phyloP scores from a whole-genome alignment of 1,140 invertebrate species.

The Rhynchophorus ferrugineus region DNA sequence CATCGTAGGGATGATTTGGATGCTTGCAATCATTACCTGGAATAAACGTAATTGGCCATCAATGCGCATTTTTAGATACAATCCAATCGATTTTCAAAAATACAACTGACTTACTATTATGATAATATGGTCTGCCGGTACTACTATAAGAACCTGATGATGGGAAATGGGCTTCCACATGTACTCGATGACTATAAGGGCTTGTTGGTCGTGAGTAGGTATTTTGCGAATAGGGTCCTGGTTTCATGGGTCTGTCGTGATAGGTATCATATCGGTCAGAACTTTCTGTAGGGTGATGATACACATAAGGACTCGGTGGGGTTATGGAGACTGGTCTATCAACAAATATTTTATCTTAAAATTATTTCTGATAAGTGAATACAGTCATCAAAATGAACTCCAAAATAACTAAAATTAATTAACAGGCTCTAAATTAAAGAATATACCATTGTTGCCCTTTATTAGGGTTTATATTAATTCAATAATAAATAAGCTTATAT shows the following conservation, averaged over 20 bases:
- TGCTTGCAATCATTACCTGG: constrained; percentile 18
- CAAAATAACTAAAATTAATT: too few species aligned
- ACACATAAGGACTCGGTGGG: constrained; percentile 15
- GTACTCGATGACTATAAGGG: constrained; percentile 28
- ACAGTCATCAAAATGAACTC: too few species aligned
- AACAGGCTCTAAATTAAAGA: too few species aligned
- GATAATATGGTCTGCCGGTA: constrained; percentile 10
- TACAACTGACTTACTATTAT: constrained; percentile 9
- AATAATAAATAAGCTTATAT: too few species aligned
- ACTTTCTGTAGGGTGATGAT: constrained; percentile 12
- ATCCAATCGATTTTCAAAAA: too few species aligned
- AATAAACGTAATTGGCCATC: constrained; percentile 19
- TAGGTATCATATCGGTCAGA: constrained; percentile 19
- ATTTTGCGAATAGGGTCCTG: constrained; percentile 7
- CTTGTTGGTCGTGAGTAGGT: constrained; percentile 22
- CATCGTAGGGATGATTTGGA: constrained; percentile 27
- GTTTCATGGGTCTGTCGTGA: constrained; percentile 9
- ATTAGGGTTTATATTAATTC: too few species aligned
- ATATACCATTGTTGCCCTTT: too few species aligned
- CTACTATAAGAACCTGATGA: constrained; percentile 7
- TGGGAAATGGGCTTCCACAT: constrained; percentile 11
- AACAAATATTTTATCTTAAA: neutral
- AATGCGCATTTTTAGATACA: constrained; percentile 27
- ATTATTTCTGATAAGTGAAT: too few species aligned
- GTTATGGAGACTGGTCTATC: constrained; percentile 17